Conservation (phyloP, 2,113 vertebrate species). For the Promerops cafer region DNA sequence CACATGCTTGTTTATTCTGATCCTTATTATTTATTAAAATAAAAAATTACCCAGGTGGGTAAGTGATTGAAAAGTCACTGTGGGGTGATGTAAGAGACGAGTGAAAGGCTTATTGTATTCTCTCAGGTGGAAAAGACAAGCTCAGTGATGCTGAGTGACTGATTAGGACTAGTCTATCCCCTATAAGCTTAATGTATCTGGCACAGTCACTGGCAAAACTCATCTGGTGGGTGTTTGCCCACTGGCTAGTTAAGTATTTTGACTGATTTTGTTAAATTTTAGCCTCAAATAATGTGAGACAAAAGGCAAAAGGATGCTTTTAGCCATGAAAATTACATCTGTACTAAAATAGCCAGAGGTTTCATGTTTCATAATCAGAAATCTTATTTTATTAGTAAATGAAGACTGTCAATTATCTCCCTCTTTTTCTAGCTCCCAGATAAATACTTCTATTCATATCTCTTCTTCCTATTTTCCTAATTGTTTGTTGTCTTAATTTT, state of each 20-base stretch:
- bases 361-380: background rate
- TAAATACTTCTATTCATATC: background rate
- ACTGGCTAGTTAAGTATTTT: background rate
- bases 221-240: background rate
- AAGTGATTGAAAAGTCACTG: background rate
- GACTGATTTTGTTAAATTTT: background rate
- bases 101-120: background rate
- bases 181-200: background rate
- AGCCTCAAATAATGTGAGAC: background rate
- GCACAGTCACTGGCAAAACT: background rate
- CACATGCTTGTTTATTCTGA: background rate
- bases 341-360: background rate
- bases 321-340: background rate
- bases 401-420: background rate
- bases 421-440: background rate
- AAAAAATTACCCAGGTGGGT: background rate
- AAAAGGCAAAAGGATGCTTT: background rate
- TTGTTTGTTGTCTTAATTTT: background rate
- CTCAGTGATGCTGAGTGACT: background rate
- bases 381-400: background rate
- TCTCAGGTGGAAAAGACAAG: background rate
- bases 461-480: background rate
- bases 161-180: background rate
- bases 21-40: background rate
- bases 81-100: background rate